A percentile compares a stretch with the other conserved stretches of the same genome.
Evolutionary conservation across 2,113 vertebrate genomes (phyloP).

Genomic region (Platanista minor): DNA sequence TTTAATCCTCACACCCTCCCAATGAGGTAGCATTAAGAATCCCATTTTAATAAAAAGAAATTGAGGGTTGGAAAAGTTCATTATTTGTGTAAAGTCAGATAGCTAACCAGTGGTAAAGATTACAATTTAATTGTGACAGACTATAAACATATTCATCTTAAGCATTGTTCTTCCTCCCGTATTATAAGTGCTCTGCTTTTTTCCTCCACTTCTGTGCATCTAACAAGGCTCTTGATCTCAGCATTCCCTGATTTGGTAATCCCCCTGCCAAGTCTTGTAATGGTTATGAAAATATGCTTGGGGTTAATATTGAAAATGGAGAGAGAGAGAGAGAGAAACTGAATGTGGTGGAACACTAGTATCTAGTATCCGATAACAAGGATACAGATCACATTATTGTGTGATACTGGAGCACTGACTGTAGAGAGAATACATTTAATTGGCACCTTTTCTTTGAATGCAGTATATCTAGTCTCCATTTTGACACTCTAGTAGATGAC

Average conservation of each 20-base stretch:
- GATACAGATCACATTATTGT: neutral
- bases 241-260: neutral
- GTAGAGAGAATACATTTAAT: slow-evolving; percentile 29
- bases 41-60: slow-evolving; percentile 9
- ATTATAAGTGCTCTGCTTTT: neutral
- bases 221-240: neutral
- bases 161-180: neutral
- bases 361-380: slow-evolving; percentile 15
- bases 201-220: neutral
- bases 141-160: neutral
- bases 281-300: neutral
- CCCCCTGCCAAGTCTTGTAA: neutral
- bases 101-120: neutral
- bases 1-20: neutral
- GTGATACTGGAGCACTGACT: neutral
- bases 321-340: neutral
- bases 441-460: slow-evolving; percentile 31
- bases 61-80: neutral
- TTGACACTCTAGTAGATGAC: slow-evolving; percentile 6
- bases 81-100: neutral
- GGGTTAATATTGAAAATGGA: slow-evolving; percentile 14
- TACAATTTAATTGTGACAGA: neutral
- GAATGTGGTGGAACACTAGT: neutral
- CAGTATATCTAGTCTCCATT: neutral
- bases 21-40: neutral